Evolutionary conservation across 2,113 vertebrate species (phyloP).

Genomic region (Centropus unirufus): DNA sequence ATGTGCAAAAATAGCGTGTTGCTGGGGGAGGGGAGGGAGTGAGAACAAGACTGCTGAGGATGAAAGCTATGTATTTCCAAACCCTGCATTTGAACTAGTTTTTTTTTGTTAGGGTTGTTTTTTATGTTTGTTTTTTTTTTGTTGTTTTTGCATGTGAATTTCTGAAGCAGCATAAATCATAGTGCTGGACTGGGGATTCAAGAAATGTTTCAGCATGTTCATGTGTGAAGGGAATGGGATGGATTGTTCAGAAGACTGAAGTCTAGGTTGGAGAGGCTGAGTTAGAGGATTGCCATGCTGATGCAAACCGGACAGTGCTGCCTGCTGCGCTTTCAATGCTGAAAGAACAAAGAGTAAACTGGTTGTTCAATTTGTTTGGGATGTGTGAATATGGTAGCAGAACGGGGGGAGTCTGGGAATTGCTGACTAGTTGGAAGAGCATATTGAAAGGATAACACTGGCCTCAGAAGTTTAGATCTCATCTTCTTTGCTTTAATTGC

Average conservation of each 20-base stretch:
- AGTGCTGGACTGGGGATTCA: background rate
- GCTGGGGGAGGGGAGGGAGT: fast-evolving
- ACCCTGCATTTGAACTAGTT: background rate
- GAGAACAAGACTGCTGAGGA: background rate
- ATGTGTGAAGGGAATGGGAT: too few relatives aligned
- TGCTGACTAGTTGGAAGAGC: background rate
- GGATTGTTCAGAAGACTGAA: background rate
- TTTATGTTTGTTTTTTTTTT: too few relatives aligned
- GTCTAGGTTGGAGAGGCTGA: background rate
- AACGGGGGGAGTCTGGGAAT: background rate
- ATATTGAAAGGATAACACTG: background rate
- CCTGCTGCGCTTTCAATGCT: background rate
- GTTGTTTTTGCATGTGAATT: background rate
- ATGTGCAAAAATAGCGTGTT: background rate
- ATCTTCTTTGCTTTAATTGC: constrained; percentile 19
- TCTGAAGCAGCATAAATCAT: background rate
- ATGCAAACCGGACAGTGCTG: background rate
- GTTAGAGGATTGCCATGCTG: background rate
- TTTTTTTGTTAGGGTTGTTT: background rate
- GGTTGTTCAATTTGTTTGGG: background rate
- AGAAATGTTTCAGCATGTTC: background rate
- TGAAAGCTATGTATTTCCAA: background rate
- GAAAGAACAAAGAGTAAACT: background rate
- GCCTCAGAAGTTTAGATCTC: background rate
- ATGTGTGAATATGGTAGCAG: background rate